These are phyloP conservation scores for Struthio camelus DNA, from an alignment of 2,113 vertebrate species.

Conservation along the genomic window DNA sequence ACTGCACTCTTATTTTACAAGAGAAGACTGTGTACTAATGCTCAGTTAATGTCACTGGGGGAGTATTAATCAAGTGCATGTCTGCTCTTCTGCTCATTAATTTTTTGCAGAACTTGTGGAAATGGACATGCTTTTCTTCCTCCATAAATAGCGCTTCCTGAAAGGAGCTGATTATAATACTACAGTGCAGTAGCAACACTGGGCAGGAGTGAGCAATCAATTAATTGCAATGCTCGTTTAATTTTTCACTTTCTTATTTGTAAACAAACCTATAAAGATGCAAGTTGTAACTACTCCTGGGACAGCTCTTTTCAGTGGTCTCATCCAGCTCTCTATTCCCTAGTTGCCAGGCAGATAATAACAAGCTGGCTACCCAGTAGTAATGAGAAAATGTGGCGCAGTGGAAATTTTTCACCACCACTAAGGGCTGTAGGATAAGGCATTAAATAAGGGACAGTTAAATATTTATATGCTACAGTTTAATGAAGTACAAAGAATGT, in stretches of 20 bases:
- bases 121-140: not conserved
- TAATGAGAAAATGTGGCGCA: not conserved
- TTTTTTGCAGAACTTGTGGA: not conserved
- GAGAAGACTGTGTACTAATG: not conserved
- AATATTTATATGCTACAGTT: too few species aligned
- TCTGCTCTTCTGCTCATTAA: not conserved
- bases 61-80: not conserved
- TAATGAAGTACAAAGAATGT: too few species aligned
- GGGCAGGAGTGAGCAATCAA: too few species aligned
- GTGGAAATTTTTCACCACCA: not conserved
- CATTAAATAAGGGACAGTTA: not conserved
- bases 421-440: not conserved
- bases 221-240: too few species aligned
- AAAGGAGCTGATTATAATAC: not conserved
- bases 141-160: not conserved
- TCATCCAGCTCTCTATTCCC: not conserved
- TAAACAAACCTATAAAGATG: not conserved
- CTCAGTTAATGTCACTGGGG: not conserved
- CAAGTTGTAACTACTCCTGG: not conserved
- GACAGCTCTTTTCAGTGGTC: not conserved
- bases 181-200: not conserved
- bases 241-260: not conserved
- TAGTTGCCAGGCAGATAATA: not conserved
- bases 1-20: not conserved
- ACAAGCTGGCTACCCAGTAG: not conserved